Percentiles rank a stretch among this genome's conserved stretches.
These are phyloP conservation scores for Saccostrea echinata DNA, from an alignment of 1,140 invertebrate species.

Conservation along the genomic window DNA sequence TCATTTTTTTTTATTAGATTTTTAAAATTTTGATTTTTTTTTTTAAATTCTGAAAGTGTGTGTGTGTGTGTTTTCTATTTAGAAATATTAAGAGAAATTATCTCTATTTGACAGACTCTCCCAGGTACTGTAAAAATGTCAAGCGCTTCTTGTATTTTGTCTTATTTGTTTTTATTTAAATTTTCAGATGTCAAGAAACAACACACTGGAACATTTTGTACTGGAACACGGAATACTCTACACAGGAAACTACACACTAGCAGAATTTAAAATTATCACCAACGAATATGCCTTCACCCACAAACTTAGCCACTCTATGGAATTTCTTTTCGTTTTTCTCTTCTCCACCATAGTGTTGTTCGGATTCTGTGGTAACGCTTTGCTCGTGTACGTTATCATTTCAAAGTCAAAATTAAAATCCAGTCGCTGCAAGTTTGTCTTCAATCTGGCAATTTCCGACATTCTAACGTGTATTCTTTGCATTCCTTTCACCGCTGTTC, in stretches of 20 bases:
- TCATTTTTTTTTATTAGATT: no score
- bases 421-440: slow-evolving; percentile 78
- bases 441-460: slow-evolving; percentile 80
- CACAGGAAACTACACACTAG: slow-evolving; percentile 10
- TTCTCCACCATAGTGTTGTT: slow-evolving; percentile 78
- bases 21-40: no score
- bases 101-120: no score
- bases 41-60: no score
- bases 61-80: no score
- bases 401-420: slow-evolving; percentile 75
- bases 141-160: no score
- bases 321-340: slow-evolving; percentile 72
- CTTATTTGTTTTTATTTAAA: background rate
- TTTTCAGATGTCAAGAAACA: background rate
- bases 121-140: no score
- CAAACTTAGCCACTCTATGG: background rate
- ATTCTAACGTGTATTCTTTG: slow-evolving; percentile 75
- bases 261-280: background rate
- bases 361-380: slow-evolving; percentile 79
- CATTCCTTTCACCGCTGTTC: slow-evolving; percentile 76
- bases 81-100: no score
- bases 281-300: slow-evolving; percentile 23
- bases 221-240: background rate
- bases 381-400: slow-evolving; percentile 79
- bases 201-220: background rate